Conservation (phyloP, 2,113 vertebrate species). For the Phoenicopterus ruber region DNA sequence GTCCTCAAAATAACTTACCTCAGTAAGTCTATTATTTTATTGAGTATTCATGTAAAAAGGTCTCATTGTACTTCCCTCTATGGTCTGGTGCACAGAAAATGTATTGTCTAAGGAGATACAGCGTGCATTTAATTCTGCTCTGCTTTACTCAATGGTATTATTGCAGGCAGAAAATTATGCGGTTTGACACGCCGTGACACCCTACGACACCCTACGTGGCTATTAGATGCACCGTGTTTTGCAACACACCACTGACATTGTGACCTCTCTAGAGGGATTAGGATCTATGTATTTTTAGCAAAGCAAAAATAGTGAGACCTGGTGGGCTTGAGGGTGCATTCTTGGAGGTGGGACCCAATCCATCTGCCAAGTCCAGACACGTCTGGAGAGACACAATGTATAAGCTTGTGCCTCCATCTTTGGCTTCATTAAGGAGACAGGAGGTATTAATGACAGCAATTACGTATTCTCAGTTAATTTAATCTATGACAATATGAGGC, state of each 20-base stretch:
- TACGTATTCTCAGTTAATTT: slow-evolving; percentile 12
- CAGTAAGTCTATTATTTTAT: slow-evolving; percentile 15
- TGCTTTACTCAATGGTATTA: neutral
- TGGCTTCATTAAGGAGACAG: slow-evolving; percentile 10
- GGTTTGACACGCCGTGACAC: neutral
- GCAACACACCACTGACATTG: neutral
- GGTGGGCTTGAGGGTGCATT: neutral
- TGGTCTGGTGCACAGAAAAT: neutral
- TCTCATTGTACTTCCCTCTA: neutral
- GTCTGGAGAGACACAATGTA: neutral
- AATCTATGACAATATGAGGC: neutral
- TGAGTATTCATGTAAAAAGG: neutral
- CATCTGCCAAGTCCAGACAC: neutral
- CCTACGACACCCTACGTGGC: neutral
- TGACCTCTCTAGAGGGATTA: neutral
- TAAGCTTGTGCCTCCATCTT: neutral
- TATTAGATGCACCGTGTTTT: neutral
- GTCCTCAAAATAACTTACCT: neutral
- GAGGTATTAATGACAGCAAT: slow-evolving; percentile 23
- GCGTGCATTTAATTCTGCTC: neutral
- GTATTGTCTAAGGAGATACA: neutral
- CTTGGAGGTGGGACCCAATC: neutral
- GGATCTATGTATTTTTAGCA: neutral
- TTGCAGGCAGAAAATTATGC: neutral
- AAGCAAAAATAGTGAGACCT: neutral